Percentiles rank a stretch among this genome's conserved stretches.
These are phyloP conservation scores for Coregonus suidteri DNA, from an alignment of 2,797 vertebrate species.

Conservation along the genomic window DNA sequence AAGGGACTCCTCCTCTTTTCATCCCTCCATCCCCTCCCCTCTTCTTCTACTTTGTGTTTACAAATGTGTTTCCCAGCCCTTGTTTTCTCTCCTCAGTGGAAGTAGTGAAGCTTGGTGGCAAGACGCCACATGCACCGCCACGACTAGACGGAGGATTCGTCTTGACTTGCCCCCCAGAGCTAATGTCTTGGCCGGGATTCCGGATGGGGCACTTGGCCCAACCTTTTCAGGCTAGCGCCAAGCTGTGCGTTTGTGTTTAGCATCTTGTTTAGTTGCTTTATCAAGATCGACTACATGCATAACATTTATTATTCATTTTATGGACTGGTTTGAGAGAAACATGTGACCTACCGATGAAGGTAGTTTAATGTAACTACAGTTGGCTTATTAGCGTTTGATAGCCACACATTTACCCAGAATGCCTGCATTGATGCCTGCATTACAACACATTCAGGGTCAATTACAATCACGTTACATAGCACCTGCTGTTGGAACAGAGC, in stretches of 20 bases:
- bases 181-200: slow-evolving; percentile 51
- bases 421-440: slow-evolving; percentile 17
- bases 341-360: not conserved
- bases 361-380: not conserved
- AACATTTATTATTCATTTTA: not conserved
- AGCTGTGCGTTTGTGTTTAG: not conserved
- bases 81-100: slow-evolving; percentile 45
- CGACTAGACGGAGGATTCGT: slow-evolving; percentile 54
- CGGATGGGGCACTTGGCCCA: slow-evolving; percentile 3
- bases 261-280: not conserved
- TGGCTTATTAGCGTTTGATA: slow-evolving; percentile 23
- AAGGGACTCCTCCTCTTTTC: slow-evolving; percentile 8
- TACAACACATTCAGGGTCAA: slow-evolving; percentile 45
- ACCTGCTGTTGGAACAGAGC: slow-evolving; percentile 31
- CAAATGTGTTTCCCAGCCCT: slow-evolving; percentile 61
- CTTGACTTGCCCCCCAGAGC: slow-evolving; percentile 39
- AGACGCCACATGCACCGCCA: slow-evolving; percentile 56
- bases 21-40: slow-evolving; percentile 22
- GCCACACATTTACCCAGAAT: slow-evolving; percentile 10
- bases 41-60: slow-evolving; percentile 70
- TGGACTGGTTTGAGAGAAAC: not conserved
- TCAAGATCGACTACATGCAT: not conserved
- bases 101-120: slow-evolving; percentile 56
- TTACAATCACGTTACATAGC: slow-evolving; percentile 57
- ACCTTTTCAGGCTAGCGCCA: slow-evolving; percentile 10